Evolutionary conservation across 92 coral and sea anemone genomes (phyloP), one percentile per base, ranked within the genome.

Genomic region (Actinostola sp.): DNA sequence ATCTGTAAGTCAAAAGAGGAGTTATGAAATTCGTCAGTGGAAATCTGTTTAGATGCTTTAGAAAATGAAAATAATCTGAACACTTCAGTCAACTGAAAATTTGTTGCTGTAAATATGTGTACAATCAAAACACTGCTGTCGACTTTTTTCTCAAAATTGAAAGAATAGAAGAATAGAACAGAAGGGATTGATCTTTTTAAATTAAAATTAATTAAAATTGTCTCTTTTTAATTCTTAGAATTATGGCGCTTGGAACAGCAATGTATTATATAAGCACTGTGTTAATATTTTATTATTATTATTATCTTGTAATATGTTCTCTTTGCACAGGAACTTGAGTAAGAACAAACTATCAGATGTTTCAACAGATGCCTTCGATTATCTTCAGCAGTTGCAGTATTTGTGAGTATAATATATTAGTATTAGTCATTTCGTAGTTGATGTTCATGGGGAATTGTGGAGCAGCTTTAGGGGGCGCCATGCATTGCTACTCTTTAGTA

Each of bases 311-410:
- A n/a, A n/a, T n/a, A n/a, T n/a, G n/a, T n/a, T n/a, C n/a, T 25
- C 29, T 21, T 17, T 32, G 14, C 20, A 8, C 43, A 88, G 93
- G 52, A 81, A 85, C 39, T 76, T 89, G 21, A 74, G 79, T 39
- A 65, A 61, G 20, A 89, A 89, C 64, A 75, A 76, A 24, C 59
- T 89, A 4, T 31, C 84, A 3, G 61, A 61, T 12, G 81, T 85
- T 32, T 49, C 76, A 15, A 58, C 85, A n/a, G 80, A 81, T 72
- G 82, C 86, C n/a, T 89, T 89, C 32, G 74, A 82, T 46, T 59
- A 76, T 12, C 81, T 86, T 23, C 30, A 42, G 51, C 41, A 70
- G 15, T 34, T 89, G 2, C 56, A 89, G 62, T 66, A 71, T 34
- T 43, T 89, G 95, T 89, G 55, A 81, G 95, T 77, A n/a, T 25